A percentile compares a stretch with the other conserved stretches of the same genome.
These are phyloP conservation scores for Maccullochella peelii DNA, from an alignment of 2,113 vertebrate genomes.

Conservation along the genomic window DNA sequence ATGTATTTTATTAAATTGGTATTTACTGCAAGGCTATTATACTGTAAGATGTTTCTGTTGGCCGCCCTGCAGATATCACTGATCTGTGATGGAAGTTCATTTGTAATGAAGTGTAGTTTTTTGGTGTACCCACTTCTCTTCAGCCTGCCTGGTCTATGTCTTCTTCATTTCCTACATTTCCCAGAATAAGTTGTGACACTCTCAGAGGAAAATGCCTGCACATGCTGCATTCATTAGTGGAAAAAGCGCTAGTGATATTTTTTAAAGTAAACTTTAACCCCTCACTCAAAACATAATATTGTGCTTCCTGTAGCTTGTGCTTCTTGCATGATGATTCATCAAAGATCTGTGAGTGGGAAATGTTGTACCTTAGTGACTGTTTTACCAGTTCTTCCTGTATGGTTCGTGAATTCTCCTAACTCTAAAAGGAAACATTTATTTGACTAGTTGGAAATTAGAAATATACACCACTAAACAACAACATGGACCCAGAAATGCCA, in stretches of 20 bases:
- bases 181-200: background rate
- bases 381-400: background rate
- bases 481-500: background rate
- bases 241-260: background rate
- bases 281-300: background rate
- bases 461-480: background rate
- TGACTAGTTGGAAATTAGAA: background rate
- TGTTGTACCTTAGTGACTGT: background rate
- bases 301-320: background rate
- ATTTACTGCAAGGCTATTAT: background rate
- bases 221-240: background rate
- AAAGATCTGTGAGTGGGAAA: background rate
- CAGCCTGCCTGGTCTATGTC: background rate
- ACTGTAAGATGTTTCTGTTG: background rate
- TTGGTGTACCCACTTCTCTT: background rate
- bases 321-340: background rate
- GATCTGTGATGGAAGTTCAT: background rate
- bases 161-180: background rate
- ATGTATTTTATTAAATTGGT: background rate
- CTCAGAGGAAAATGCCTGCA: background rate
- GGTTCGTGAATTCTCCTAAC: background rate
- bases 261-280: background rate
- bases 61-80: background rate
- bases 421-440: background rate
- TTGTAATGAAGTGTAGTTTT: background rate